Conservation (phyloP, 2,888 invertebrate genomes). For the Siphlonurus alternatus region DNA sequence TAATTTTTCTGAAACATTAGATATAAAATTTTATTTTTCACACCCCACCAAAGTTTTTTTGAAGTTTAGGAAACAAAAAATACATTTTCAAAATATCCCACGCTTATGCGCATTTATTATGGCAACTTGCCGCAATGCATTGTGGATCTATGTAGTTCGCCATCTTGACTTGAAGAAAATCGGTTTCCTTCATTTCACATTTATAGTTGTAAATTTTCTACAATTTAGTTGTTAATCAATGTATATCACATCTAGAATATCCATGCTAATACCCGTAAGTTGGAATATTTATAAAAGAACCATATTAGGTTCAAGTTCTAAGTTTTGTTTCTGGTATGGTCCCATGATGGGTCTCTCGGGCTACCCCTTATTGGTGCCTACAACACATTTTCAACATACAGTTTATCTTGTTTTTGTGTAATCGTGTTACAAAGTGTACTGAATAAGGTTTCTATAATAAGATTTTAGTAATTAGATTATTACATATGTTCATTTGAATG, state of each 20-base stretch:
- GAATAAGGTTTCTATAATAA: not conserved
- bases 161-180: not conserved
- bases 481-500: not conserved
- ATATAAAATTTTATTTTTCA: no score
- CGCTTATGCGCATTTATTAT: not conserved
- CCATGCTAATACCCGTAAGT: conserved; percentile 1
- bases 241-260: not conserved
- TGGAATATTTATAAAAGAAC: not conserved
- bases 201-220: not conserved
- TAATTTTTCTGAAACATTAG: no score
- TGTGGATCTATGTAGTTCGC: not conserved
- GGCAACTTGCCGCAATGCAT: not conserved
- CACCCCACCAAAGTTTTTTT: no score
- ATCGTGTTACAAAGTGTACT: not conserved
- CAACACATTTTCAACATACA: not conserved
- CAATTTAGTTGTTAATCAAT: not conserved
- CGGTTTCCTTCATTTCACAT: not conserved
- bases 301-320: not conserved
- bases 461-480: not conserved
- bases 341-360: not conserved
- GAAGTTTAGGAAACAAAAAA: no score
- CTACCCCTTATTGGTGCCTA: not conserved
- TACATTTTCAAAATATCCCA: not conserved
- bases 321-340: not conserved
- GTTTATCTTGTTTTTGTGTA: not conserved